These are phyloP conservation scores for Phyllostomus discolor DNA, from an alignment of 2,113 vertebrate species.

Conservation along the genomic window DNA sequence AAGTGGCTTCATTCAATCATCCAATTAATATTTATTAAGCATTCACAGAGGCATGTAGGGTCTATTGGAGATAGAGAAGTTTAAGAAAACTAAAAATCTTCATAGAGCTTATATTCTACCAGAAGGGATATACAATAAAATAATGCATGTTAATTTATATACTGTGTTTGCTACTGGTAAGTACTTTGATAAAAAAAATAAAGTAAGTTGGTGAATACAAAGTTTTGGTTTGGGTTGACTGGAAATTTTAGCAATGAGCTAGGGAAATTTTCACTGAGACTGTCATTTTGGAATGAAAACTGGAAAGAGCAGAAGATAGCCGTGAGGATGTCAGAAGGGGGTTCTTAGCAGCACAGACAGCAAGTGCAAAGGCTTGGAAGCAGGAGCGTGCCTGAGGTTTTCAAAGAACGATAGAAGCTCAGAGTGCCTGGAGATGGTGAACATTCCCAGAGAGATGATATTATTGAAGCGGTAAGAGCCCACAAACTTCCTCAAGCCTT, in stretches of 20 bases:
- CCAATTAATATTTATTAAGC: not conserved
- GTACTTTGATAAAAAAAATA: not conserved
- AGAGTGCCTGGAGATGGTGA: not conserved
- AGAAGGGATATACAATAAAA: not conserved
- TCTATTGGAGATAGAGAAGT: not conserved
- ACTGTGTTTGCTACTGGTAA: not conserved
- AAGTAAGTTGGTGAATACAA: not conserved
- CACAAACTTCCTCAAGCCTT: not conserved
- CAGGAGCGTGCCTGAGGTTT: accelerated
- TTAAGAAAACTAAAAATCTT: not conserved
- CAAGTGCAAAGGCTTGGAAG: not conserved
- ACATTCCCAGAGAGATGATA: not conserved
- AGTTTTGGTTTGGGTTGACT: not conserved
- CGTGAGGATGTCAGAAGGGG: accelerated
- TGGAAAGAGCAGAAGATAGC: not conserved
- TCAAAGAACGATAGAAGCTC: not conserved
- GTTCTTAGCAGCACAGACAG: not conserved
- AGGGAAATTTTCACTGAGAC: not conserved
- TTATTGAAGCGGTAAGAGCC: accelerated
- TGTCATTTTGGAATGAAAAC: not conserved
- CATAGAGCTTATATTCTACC: accelerated
- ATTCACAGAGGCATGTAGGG: not conserved
- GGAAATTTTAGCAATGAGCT: not conserved
- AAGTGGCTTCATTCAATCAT: not conserved
- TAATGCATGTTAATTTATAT: not conserved